Evolutionary conservation across 1,140 invertebrate genomes (phyloP), one percentile per base, ranked within the genome.

Genomic region (Oedothorax gibbosus): DNA sequence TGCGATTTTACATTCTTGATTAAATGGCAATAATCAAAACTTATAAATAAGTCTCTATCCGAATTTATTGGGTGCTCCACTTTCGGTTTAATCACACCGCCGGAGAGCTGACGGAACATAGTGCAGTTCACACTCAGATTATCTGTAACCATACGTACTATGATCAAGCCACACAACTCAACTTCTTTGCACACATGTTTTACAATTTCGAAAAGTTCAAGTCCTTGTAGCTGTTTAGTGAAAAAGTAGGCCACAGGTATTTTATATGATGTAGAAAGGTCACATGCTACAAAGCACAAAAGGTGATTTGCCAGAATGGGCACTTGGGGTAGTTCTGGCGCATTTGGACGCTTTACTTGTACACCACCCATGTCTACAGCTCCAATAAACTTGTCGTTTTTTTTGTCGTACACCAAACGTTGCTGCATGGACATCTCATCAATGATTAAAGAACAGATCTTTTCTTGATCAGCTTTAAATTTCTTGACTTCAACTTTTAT

Each of bases 211-310:
- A 4, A 21, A 8, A 80, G 51, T 10, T 79, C 50, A 3, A 54
- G 10, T 85, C 35, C 84, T 18, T 15, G 21, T n/a, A 85, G 54
- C 68, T 81, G 21, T 35, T 14, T 20, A 7, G 84, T 81, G 64
- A 85, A 85, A 60, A 80, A 85, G 50, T 81, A 83, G 20, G 76
- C 84, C 3, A 85, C 84, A 50, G 84, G 84, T 15, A 85, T 81
- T 54, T 57, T 65, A 20, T 79, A 80, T 11, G 9, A 15, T 57
- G 73, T 57, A 18, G 73, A 57, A 12, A 77, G 73, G n/a, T 51
- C 73, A 14, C 8, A 10, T 57, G 21, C 8, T 8, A 77, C 11
- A 77, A 77, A 77, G 20, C 73, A 77, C n/a, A 77, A 35, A 9
- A 77, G 20, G 60, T 68, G 14, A 68, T n/a, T 18, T 15, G 65